These are phyloP conservation scores for Vulpes vulpes DNA, from an alignment of 2,113 vertebrate species.

Conservation along the genomic window DNA sequence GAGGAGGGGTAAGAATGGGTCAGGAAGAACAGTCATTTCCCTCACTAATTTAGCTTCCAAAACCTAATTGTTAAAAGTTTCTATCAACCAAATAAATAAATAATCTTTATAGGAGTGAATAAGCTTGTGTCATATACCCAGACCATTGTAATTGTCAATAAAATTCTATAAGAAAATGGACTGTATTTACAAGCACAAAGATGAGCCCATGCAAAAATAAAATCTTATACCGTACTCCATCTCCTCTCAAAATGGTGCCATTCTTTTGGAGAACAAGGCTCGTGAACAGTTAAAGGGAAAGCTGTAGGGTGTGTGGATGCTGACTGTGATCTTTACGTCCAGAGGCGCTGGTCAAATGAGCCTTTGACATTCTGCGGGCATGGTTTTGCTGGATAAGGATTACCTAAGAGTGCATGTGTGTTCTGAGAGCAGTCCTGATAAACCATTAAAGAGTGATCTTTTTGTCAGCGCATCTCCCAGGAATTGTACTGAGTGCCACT, in stretches of 20 bases:
- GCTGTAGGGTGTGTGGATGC: not conserved
- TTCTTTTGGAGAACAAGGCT: not conserved
- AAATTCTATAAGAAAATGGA: too few relatives aligned
- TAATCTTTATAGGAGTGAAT: not conserved
- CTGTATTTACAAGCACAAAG: not conserved
- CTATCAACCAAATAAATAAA: not conserved
- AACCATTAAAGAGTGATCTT: not conserved
- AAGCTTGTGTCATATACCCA: not conserved
- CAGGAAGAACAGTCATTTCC: not conserved
- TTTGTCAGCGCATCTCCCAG: too few relatives aligned
- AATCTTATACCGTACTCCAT: accelerated
- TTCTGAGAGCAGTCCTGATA: not conserved
- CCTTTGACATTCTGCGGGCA: not conserved
- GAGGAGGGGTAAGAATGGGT: not conserved
- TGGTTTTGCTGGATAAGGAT: not conserved
- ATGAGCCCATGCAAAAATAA: not conserved
- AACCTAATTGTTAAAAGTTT: not conserved
- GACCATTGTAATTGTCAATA: not conserved
- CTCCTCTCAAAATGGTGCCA: not conserved
- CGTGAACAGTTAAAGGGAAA: not conserved
- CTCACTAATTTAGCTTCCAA: not conserved
- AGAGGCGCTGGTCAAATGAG: not conserved
- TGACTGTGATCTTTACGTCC: not conserved
- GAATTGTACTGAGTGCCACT: accelerated
- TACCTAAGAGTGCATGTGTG: too few relatives aligned